A percentile compares a stretch with the other conserved stretches of the same genome.
These are phyloP conservation scores for Notolabrus celidotus DNA, from an alignment of 2,797 vertebrate genomes.

Conservation along the genomic window DNA sequence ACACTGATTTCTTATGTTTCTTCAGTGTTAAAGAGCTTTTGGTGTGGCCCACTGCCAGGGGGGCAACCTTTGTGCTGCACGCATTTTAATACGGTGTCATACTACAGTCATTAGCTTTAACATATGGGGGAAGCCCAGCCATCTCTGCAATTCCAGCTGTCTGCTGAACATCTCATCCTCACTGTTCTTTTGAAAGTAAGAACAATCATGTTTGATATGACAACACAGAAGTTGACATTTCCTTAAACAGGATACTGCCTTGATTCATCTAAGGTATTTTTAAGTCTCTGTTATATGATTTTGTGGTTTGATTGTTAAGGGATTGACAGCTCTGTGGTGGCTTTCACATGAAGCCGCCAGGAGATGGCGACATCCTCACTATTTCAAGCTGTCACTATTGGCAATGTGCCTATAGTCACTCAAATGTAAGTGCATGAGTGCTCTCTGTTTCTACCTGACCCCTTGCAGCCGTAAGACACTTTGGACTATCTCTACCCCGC, in stretches of 20 bases:
- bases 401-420: not conserved
- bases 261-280: not conserved
- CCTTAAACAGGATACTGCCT: conserved; percentile 2
- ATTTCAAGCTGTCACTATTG: conserved; percentile 8
- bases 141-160: conserved; percentile 70
- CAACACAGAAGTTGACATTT: not conserved
- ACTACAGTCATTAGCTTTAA: conserved; percentile 56
- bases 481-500: conserved; percentile 17
- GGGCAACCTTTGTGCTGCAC: conserved; percentile 38
- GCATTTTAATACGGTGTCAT: conserved; percentile 66
- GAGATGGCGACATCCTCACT: conserved; percentile 76
- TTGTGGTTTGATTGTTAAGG: not conserved
- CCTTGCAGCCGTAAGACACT: conserved; percentile 33
- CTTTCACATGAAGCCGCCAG: conserved; percentile 52
- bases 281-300: conserved; percentile 15
- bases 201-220: not conserved
- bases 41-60: conserved; percentile 27
- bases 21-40: conserved; percentile 42
- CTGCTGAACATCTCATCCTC: conserved; percentile 25
- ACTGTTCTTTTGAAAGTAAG: conserved; percentile 20
- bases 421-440: conserved; percentile 7
- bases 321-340: not conserved
- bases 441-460: conserved; percentile 30
- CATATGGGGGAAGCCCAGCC: conserved; percentile 56
- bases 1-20: conserved; percentile 24